phyloP scores from a whole-genome alignment of 2,888 invertebrate species.

The Euspilapteryx auroguttella region DNA sequence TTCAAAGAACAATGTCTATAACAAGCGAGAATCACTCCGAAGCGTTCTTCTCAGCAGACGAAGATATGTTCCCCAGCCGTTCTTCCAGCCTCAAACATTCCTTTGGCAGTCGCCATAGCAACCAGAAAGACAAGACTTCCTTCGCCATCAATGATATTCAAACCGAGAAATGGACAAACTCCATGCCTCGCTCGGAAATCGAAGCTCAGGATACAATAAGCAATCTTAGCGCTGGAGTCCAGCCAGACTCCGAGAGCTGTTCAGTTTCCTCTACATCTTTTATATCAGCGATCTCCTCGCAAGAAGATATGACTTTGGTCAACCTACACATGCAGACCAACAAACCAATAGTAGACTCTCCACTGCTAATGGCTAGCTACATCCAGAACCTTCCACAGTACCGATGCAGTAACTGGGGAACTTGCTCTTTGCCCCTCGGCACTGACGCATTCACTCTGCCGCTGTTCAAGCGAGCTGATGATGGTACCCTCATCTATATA shows the following conservation, averaged over 20 bases:
- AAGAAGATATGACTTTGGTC: constrained; percentile 89
- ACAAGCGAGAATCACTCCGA: constrained; percentile 91
- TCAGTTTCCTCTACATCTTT: constrained; percentile 84
- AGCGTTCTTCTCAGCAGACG: constrained; percentile 91
- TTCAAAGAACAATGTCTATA: constrained; percentile 82
- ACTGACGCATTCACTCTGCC: constrained; percentile 79
- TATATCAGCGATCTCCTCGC: constrained; percentile 89
- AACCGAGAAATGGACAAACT: constrained; percentile 40
- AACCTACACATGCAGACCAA: constrained; percentile 94
- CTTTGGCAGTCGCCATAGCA: constrained; percentile 47
- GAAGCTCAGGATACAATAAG: constrained; percentile 42
- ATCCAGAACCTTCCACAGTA: constrained; percentile 89
- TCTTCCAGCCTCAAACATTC: constrained; percentile 71
- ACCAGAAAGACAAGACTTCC: constrained; percentile 55
- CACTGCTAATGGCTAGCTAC: constrained; percentile 92
- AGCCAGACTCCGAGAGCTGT: constrained; percentile 74
- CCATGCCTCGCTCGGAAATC: constrained; percentile 31
- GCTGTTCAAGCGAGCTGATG: constrained; percentile 76
- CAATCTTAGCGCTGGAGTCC: constrained; percentile 37
- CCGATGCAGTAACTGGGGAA: constrained; percentile 74
- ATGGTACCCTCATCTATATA: constrained; percentile 75
- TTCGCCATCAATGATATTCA: constrained; percentile 49
- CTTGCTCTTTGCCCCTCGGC: constrained; percentile 69
- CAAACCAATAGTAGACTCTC: constrained; percentile 89
- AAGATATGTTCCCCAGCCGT: constrained; percentile 75